A percentile compares a stretch with the other conserved stretches of the same genome.
Conservation (phyloP, 1,140 invertebrate species). For the Mya arenaria region DNA sequence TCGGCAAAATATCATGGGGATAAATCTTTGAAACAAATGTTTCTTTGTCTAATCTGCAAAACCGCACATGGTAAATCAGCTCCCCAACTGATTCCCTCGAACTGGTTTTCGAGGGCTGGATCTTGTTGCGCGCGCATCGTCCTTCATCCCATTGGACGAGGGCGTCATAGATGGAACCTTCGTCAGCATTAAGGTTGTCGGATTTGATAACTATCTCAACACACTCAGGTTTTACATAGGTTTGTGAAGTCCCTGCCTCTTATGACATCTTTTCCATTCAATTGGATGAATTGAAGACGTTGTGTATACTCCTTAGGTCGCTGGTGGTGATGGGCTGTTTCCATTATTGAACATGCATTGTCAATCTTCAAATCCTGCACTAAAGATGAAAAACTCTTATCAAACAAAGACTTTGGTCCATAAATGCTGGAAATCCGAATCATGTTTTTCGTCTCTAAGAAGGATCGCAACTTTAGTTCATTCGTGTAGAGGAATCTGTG, state of each 20-base stretch:
- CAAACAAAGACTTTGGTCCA: constrained; percentile 88
- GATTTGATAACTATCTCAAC: constrained; percentile 9
- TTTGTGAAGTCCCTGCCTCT: background rate
- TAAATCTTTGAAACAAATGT: background rate
- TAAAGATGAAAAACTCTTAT: constrained; percentile 90
- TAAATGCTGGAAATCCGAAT: constrained; percentile 92
- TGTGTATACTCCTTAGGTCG: constrained; percentile 5
- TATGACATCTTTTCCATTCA: constrained; percentile 26
- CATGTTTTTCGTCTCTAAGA: constrained; percentile 91
- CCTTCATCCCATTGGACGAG: constrained; percentile 25
- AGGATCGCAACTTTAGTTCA: constrained; percentile 83
- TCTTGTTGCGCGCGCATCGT: constrained; percentile 14
- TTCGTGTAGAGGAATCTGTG: constrained; percentile 57
- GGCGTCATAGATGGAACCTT: constrained; percentile 44
- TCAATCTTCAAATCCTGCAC: constrained; percentile 88
- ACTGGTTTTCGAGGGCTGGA: background rate
- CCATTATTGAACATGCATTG: constrained; percentile 84
- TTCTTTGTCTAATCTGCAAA: background rate
- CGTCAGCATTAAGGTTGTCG: constrained; percentile 42
- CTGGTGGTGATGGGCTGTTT: constrained; percentile 30
- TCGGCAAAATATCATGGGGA: background rate
- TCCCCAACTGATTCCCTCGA: constrained; percentile 31
- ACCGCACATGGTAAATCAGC: constrained; percentile 32
- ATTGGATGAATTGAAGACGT: constrained; percentile 30
- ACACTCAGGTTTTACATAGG: background rate